Conservation (phyloP, 2,797 vertebrate genomes). For the Basileuterus tristriatus region DNA sequence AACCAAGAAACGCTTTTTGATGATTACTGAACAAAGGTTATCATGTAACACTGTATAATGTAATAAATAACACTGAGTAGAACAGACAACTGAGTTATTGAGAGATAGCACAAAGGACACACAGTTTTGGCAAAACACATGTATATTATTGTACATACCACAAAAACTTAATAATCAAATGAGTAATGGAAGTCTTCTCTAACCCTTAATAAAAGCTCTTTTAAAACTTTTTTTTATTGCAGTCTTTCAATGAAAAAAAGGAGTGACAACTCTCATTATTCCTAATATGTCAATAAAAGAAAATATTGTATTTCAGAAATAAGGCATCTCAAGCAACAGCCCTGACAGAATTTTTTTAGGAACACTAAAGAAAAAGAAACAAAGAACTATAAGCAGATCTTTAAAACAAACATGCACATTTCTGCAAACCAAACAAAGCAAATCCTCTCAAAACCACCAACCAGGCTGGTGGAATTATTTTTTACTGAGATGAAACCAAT, state of each 20-base stretch:
- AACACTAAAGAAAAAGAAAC: neutral
- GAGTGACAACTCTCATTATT: neutral
- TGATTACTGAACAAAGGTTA: neutral
- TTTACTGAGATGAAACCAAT: neutral
- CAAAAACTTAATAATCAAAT: neutral
- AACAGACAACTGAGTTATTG: neutral
- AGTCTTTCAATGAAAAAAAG: neutral
- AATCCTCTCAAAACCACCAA: neutral
- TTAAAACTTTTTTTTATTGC: neutral
- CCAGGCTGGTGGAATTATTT: neutral
- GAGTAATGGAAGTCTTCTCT: neutral
- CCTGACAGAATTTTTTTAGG: neutral
- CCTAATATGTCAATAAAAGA: neutral
- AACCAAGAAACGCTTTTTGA: neutral
- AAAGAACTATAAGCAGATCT: neutral
- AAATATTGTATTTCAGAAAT: neutral
- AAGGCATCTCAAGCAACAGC: neutral
- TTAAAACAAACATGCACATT: neutral
- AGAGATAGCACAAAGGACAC: neutral
- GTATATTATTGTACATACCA: neutral
- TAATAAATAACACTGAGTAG: neutral
- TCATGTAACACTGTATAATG: neutral
- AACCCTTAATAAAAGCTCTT: neutral
- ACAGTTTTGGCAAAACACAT: neutral
- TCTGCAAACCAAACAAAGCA: neutral